Evolutionary conservation across 2,113 vertebrate genomes (phyloP).

Genomic region (Macrotis lagotis): DNA sequence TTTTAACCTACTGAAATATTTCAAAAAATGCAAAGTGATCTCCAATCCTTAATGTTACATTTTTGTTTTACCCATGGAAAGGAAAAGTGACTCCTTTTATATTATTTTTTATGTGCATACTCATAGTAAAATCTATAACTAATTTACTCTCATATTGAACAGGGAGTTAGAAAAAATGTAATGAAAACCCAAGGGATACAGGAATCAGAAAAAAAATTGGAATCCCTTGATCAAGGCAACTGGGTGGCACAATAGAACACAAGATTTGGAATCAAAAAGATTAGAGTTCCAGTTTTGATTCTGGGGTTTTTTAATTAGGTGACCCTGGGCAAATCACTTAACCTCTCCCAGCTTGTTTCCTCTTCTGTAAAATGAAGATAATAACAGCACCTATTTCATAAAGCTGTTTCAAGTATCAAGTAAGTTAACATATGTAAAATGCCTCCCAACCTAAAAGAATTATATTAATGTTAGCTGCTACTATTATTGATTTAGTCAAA

Average conservation of each 20-base stretch:
- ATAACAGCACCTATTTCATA: neutral
- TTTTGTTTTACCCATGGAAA: neutral
- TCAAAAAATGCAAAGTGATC: neutral
- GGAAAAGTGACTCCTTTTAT: neutral
- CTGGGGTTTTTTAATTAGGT: neutral
- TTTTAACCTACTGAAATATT: neutral
- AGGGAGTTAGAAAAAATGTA: neutral
- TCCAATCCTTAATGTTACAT: neutral
- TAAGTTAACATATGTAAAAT: neutral
- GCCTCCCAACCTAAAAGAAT: neutral
- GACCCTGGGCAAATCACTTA: neutral
- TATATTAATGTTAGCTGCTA: neutral
- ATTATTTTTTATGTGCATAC: neutral
- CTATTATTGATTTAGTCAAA: neutral
- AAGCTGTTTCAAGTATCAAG: neutral
- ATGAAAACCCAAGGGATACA: neutral
- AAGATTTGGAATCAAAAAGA: neutral
- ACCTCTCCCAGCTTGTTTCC: neutral
- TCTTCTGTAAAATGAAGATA: neutral
- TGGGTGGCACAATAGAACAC: neutral
- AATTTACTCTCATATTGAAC: neutral
- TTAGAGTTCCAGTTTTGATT: neutral
- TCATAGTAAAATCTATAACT: neutral
- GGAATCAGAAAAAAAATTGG: neutral
- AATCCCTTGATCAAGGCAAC: neutral